phyloP scores from a whole-genome alignment of 1,140 invertebrate genomes.

The Monomorium pharaonis region DNA sequence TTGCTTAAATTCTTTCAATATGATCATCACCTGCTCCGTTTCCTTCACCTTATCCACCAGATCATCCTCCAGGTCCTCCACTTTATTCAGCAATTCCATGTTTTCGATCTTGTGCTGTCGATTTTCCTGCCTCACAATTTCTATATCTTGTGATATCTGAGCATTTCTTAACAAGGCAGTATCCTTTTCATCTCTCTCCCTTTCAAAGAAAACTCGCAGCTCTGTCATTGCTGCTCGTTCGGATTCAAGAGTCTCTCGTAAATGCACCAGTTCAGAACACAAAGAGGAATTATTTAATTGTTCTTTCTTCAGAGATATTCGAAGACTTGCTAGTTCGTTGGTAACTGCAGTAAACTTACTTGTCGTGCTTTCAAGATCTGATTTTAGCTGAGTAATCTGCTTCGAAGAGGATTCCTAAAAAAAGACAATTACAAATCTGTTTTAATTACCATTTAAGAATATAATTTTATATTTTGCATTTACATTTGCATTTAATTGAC shows the following conservation, averaged over 20 bases:
- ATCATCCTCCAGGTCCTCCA: conserved; percentile 78
- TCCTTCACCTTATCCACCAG: conserved; percentile 83
- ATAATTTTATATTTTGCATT: background rate
- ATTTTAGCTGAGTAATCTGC: conserved; percentile 82
- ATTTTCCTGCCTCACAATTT: conserved; percentile 90
- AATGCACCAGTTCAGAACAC: conserved; percentile 75
- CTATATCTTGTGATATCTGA: conserved; percentile 92
- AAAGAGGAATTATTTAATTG: conserved; percentile 78
- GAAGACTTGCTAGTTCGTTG: conserved; percentile 77
- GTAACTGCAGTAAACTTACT: conserved; percentile 67
- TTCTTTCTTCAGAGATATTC: conserved; percentile 76
- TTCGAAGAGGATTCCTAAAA: conserved; percentile 81
- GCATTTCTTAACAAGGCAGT: conserved; percentile 92
- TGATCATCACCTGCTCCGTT: conserved; percentile 83
- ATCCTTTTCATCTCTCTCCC: conserved; percentile 91
- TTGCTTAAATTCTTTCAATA: conserved; percentile 84
- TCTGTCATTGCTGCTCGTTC: conserved; percentile 76
- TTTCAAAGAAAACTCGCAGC: conserved; percentile 78
- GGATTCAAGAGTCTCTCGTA: conserved; percentile 77
- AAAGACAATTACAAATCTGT: conserved; percentile 39
- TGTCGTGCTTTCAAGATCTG: conserved; percentile 80
- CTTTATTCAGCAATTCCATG: conserved; percentile 78
- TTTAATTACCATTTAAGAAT: background rate
- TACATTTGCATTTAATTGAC: background rate
- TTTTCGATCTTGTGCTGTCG: conserved; percentile 87